Evolutionary conservation across 64 coral and sea anemone species (phyloP).

Genomic region (Dendronephthya gigantea): DNA sequence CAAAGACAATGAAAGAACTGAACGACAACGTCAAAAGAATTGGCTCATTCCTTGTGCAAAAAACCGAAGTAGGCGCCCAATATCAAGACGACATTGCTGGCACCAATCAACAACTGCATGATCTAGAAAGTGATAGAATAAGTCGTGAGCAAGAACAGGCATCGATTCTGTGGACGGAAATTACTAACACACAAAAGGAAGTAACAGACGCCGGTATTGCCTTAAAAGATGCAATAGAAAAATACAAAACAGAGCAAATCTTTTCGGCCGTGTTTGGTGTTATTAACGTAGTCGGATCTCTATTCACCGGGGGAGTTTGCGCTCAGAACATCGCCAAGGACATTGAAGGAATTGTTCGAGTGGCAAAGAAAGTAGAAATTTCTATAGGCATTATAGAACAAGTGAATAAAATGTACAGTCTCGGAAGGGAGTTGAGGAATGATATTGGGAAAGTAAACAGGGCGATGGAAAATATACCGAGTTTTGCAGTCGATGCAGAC

Average conservation of each 20-base stretch:
- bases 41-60: conserved; percentile 26
- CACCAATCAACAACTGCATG: conserved; percentile 32
- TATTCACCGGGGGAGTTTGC: conserved; percentile 37
- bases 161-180: conserved; percentile 13
- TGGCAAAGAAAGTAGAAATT: conserved; percentile 33
- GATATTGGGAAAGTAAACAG: conserved; percentile 41
- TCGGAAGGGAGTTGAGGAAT: conserved; percentile 35
- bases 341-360: conserved; percentile 9
- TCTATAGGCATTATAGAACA: conserved; percentile 35
- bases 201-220: conserved; percentile 2
- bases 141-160: conserved; percentile 27
- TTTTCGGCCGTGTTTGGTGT: conserved; percentile 10
- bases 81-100: conserved; percentile 39
- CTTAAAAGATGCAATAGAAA: conserved; percentile 1
- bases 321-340: conserved; percentile 11
- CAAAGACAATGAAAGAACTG: conserved; percentile 19
- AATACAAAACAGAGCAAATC: conserved; percentile 35
- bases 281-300: conserved; percentile 27
- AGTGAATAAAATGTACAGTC: conserved; percentile 23
- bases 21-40: conserved; percentile 40
- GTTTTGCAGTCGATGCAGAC: conserved; percentile 15
- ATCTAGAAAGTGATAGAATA: conserved; percentile 37
- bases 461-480: conserved; percentile 39
- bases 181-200: background rate
- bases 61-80: conserved; percentile 35